Conservation (phyloP, 2,113 vertebrate species). For the Eubucco bourcierii region DNA sequence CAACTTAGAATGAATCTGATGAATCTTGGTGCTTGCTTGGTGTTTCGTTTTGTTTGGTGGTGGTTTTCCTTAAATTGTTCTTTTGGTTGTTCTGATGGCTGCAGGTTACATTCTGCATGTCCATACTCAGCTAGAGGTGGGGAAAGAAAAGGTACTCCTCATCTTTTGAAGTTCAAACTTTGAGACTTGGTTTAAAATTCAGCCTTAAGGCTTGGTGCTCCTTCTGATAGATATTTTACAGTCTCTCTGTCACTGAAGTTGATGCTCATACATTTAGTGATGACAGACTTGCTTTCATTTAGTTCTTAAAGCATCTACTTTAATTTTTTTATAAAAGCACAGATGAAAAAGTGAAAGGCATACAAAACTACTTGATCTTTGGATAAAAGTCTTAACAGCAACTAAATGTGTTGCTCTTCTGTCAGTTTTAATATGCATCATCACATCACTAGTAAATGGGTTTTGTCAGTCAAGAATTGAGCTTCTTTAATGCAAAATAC, state of each 20-base stretch:
- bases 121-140: not conserved
- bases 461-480: not conserved
- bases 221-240: not conserved
- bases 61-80: not conserved
- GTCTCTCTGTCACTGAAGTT: not conserved
- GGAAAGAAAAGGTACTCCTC: not conserved
- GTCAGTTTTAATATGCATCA: not conserved
- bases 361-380: conserved; percentile 15
- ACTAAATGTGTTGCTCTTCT: not conserved
- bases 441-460: not conserved
- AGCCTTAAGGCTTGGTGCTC: not conserved
- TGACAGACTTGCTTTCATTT: not conserved
- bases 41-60: not conserved
- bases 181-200: not conserved
- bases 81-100: not conserved
- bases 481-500: not conserved
- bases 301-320: not conserved
- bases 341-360: not conserved
- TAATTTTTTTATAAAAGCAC: not conserved
- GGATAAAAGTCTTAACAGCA: not conserved
- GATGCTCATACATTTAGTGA: not conserved
- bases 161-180: not conserved
- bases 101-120: not conserved
- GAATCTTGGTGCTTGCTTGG: not conserved
- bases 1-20: not conserved